Evolutionary conservation across 2,888 invertebrate species (phyloP).

Genomic region (Pyrochroa serraticornis): DNA sequence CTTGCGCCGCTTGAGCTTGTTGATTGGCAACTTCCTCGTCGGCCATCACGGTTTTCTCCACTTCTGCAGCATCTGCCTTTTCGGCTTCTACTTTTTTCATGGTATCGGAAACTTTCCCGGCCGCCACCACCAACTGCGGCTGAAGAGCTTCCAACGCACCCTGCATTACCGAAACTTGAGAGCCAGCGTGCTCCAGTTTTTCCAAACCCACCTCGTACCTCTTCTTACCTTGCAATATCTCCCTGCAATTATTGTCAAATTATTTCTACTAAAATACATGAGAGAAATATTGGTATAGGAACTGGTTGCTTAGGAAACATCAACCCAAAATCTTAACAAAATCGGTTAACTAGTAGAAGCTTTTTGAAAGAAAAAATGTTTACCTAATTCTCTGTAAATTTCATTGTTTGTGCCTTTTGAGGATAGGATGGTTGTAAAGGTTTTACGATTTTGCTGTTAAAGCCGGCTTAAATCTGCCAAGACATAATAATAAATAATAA

Average conservation of each 20-base stretch:
- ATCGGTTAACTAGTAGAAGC: too few relatives aligned
- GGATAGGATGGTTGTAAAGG: too few relatives aligned
- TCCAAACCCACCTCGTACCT: conserved; percentile 72
- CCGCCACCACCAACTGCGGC: conserved; percentile 84
- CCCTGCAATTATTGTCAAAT: conserved; percentile 55
- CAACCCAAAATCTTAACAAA: too few relatives aligned
- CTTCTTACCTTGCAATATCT: conserved; percentile 58
- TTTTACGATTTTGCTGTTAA: too few relatives aligned
- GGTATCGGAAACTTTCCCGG: conserved; percentile 85
- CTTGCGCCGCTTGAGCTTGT: conserved; percentile 78
- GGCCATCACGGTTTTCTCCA: conserved; percentile 78
- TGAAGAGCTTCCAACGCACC: conserved; percentile 82
- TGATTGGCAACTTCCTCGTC: conserved; percentile 82
- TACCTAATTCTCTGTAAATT: too few relatives aligned
- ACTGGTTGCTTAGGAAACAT: too few relatives aligned
- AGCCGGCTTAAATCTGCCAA: too few relatives aligned
- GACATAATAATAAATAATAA: too few relatives aligned
- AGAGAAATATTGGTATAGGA: too few relatives aligned
- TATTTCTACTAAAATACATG: too few relatives aligned
- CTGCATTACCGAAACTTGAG: conserved; percentile 82
- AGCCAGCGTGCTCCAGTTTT: conserved; percentile 82
- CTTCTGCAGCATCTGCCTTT: conserved; percentile 82
- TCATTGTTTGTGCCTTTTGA: too few relatives aligned
- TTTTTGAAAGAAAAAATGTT: too few relatives aligned
- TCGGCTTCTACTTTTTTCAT: conserved; percentile 88